phyloP scores from a whole-genome alignment of 2,888 invertebrate genomes.

The Coelogynopora nodosa region DNA sequence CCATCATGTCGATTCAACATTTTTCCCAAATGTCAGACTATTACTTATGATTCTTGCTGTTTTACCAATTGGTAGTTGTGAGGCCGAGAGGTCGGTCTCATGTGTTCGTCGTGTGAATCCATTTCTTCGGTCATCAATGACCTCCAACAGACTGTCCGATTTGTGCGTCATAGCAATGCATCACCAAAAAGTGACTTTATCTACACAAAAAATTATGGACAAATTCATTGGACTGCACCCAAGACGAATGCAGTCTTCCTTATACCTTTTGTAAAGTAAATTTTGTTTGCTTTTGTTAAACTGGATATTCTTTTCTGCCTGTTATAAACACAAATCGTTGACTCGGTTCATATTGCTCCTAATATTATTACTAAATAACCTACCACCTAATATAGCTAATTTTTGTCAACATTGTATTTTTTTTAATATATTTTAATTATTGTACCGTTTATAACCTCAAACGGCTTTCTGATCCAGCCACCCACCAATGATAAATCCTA shows the following conservation, averaged over 20 bases:
- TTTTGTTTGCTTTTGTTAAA: conserved; percentile 15
- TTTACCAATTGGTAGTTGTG: conserved; percentile 35
- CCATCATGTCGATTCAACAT: conserved; percentile 18
- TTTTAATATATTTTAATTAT: conserved; percentile 31
- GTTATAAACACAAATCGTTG: neutral
- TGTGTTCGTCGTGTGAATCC: conserved; percentile 14
- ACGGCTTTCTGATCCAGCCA: conserved; percentile 16
- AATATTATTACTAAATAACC: conserved; percentile 7
- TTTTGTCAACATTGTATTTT: conserved; percentile 13
- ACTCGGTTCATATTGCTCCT: neutral
- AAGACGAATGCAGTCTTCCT: conserved; percentile 24
- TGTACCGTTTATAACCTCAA: neutral
- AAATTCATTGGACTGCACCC: conserved; percentile 24
- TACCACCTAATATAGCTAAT: conserved; percentile 25
- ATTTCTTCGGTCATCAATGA: conserved; percentile 24
- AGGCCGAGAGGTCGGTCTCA: conserved; percentile 35
- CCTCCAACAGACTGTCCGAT: conserved; percentile 22
- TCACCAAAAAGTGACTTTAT: conserved; percentile 22
- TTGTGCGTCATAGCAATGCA: conserved; percentile 28
- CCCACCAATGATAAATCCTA: conserved; percentile 10
- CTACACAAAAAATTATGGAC: conserved; percentile 29
- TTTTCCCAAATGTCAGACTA: conserved; percentile 9
- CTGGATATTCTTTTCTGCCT: conserved; percentile 14
- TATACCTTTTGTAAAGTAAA: neutral
- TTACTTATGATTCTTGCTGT: conserved; percentile 30